Percentiles rank a stretch among this genome's conserved stretches.
Conservation (phyloP, 2,797 vertebrate species). For the Clamator glandarius region DNA sequence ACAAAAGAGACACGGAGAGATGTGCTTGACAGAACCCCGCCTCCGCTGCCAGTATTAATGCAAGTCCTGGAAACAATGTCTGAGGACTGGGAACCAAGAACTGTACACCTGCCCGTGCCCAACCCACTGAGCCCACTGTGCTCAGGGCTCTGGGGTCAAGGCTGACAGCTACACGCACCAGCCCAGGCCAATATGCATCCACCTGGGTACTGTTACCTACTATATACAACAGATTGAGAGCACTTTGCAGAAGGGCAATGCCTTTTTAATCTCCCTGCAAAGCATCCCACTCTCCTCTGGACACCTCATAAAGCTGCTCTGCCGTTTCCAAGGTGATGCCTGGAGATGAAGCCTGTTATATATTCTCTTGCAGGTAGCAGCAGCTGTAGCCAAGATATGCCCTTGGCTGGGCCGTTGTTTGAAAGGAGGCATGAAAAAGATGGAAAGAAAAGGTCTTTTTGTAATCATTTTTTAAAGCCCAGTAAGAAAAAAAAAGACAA, state of each 20-base stretch:
- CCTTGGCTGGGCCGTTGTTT: conserved; percentile 38
- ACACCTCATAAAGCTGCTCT: background rate
- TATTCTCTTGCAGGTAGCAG: conserved; percentile 31
- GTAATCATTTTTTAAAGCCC: background rate
- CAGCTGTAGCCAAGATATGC: conserved; percentile 20
- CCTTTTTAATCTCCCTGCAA: background rate
- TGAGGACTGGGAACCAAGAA: background rate
- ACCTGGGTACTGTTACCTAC: background rate
- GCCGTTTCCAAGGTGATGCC: conserved; percentile 59
- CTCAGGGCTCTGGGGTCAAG: background rate
- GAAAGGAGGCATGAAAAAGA: background rate
- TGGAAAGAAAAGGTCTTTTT: background rate
- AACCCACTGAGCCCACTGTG: fast-evolving
- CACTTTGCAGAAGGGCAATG: background rate
- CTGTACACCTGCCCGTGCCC: fast-evolving
- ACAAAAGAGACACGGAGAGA: background rate
- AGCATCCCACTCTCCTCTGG: background rate
- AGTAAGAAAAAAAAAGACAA: background rate
- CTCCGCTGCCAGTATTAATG: fast-evolving
- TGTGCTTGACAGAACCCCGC: background rate
- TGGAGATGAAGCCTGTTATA: conserved; percentile 35
- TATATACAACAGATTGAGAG: background rate
- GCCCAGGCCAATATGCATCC: background rate
- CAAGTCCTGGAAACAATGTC: background rate
- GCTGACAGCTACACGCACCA: background rate